Conservation (phyloP, 1,140 invertebrate genomes). For the Tenebrio molitor region DNA sequence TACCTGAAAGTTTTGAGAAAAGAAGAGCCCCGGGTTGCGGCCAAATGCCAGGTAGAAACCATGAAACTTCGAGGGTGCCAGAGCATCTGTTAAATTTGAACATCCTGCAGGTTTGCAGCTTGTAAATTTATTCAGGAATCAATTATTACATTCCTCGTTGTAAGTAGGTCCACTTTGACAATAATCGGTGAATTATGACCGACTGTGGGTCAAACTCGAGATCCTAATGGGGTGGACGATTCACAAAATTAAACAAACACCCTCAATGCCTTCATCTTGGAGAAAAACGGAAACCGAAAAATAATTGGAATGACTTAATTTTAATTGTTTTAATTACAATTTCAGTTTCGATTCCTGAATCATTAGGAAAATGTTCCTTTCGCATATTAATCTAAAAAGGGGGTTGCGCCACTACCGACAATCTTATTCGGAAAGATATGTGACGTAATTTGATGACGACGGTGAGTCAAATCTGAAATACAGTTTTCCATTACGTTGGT, state of each 20-base stretch:
- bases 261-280: too few species aligned
- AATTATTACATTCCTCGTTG: background rate
- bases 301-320: too few species aligned
- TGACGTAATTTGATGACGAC: conserved; percentile 41
- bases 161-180: background rate
- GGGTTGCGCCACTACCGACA: background rate
- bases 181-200: background rate
- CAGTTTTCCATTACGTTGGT: conserved; percentile 49
- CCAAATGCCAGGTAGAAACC: conserved; percentile 9
- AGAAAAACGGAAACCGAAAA: too few species aligned
- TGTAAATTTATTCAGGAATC: background rate
- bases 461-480: conserved; percentile 54
- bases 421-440: conserved; percentile 30
- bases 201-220: too few species aligned
- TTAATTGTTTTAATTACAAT: too few species aligned
- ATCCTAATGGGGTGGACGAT: too few species aligned
- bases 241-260: too few species aligned
- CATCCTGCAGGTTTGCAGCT: background rate
- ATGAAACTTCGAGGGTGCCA: background rate
- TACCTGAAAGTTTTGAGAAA: conserved; percentile 29
- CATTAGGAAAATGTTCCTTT: too few species aligned
- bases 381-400: background rate
- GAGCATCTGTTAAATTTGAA: conserved; percentile 15
- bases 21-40: conserved; percentile 6
- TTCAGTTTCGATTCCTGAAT: too few species aligned